phyloP scores from a whole-genome alignment of 2,888 invertebrate genomes.

The Caenorhabditis auriculariae region DNA sequence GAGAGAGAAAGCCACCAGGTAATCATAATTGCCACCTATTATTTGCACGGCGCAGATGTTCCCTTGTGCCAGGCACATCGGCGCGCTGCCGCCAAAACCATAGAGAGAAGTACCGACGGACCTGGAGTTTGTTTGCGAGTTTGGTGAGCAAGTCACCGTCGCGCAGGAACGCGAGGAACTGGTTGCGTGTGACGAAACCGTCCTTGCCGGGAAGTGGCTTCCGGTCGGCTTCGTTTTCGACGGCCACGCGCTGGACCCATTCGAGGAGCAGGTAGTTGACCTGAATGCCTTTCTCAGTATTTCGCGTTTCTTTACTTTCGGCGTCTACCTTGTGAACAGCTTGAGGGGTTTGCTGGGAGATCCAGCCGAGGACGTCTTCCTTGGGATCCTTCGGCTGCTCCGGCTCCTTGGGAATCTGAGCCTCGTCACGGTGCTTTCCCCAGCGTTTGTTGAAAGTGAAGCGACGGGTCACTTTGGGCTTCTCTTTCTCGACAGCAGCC shows the following conservation, averaged over 20 bases:
- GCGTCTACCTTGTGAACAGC: constrained; percentile 65
- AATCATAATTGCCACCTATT: no score
- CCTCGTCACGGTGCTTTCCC: constrained; percentile 42
- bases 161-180: constrained; percentile 54
- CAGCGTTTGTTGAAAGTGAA: constrained; percentile 41
- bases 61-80: no score
- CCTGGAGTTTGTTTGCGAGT: constrained; percentile 55
- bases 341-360: constrained; percentile 53
- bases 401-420: constrained; percentile 44
- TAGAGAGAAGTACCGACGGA: constrained; percentile 5
- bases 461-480: constrained; percentile 23
- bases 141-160: constrained; percentile 55
- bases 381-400: constrained; percentile 54
- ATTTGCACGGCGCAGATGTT: no score
- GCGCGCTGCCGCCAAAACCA: no score
- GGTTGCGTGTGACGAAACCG: constrained; percentile 52
- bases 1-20: no score
- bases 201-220: constrained; percentile 54
- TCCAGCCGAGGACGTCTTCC: constrained; percentile 57
- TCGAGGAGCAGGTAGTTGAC: constrained; percentile 54
- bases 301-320: constrained; percentile 1
- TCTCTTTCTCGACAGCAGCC: constrained; percentile 34
- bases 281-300: constrained; percentile 20
- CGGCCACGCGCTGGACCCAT: constrained; percentile 51
- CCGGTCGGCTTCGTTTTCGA: constrained; percentile 48